phyloP scores from a whole-genome alignment of 2,888 invertebrate species.

The Trichogramma dendrolimi region DNA sequence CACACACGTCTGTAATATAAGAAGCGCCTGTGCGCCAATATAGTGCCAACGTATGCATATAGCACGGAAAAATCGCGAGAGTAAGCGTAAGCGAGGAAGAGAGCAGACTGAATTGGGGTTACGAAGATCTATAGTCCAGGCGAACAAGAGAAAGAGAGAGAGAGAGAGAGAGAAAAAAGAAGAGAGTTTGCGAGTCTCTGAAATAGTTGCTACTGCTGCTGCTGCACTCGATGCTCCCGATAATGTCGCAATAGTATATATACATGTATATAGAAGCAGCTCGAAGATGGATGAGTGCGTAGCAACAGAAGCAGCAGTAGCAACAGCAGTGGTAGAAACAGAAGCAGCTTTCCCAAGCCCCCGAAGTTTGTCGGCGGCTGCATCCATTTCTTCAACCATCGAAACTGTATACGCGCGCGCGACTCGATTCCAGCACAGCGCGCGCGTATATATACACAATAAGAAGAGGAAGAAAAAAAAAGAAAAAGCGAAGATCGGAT shows the following conservation, averaged over 20 bases:
- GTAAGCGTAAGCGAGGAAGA: not conserved
- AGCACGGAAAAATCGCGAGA: not conserved
- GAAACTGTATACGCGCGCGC: too few species aligned
- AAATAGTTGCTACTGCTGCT: not conserved
- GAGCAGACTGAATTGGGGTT: slow-evolving; percentile 15
- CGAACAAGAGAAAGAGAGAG: slow-evolving; percentile 10
- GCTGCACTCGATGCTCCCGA: slow-evolving; percentile 28
- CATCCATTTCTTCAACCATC: too few species aligned
- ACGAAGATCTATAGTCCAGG: slow-evolving; percentile 25
- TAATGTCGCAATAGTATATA: slow-evolving; percentile 22
- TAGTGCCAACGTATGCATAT: not conserved
- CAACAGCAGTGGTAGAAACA: too few species aligned
- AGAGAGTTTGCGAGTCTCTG: not conserved
- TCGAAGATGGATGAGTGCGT: slow-evolving; percentile 27
- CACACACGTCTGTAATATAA: not conserved
- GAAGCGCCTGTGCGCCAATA: not conserved
- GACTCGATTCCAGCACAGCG: too few species aligned
- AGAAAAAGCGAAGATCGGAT: too few species aligned
- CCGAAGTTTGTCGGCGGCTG: too few species aligned
- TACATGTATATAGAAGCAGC: not conserved
- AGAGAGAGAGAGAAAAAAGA: not conserved
- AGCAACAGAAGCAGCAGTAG: not conserved
- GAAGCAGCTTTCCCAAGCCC: too few species aligned
- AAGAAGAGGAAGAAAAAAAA: too few species aligned
- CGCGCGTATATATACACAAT: too few species aligned